phyloP scores from a whole-genome alignment of 1,140 invertebrate genomes.

The Drosophila hydei region DNA sequence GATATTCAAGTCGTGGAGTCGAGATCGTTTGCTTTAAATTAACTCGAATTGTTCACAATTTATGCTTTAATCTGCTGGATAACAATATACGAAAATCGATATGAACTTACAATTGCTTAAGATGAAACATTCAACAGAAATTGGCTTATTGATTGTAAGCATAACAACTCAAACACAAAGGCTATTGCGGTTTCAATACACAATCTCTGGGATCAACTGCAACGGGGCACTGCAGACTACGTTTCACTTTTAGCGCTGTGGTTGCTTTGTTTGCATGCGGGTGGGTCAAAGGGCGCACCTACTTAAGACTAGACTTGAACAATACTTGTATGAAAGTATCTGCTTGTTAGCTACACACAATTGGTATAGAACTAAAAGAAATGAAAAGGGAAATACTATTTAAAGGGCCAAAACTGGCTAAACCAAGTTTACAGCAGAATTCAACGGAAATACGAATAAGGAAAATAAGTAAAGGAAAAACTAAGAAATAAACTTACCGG shows the following conservation, averaged over 20 bases:
- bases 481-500: constrained; percentile 82
- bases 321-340: constrained; percentile 8
- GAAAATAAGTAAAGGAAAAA: constrained; percentile 47
- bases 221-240: constrained; percentile 24
- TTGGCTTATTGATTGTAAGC: constrained; percentile 6
- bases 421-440: constrained; percentile 2
- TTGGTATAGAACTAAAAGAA: constrained; percentile 8
- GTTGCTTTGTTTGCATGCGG: constrained; percentile 50
- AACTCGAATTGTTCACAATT: no score
- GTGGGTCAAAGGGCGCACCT: constrained; percentile 45
- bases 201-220: constrained; percentile 3
- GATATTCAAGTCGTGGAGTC: no score
- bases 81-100: no score
- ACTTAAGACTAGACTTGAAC: constrained; percentile 19
- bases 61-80: no score
- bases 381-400: constrained; percentile 1
- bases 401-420: background rate
- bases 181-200: constrained; percentile 7
- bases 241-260: constrained; percentile 13
- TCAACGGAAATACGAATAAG: constrained; percentile 11
- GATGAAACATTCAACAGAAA: background rate
- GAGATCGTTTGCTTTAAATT: no score
- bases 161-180: constrained; percentile 7
- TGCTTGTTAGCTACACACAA: constrained; percentile 55
- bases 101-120: no score